Evolutionary conservation across 2,797 vertebrate species (phyloP).

Genomic region (Thamnophis elegans): DNA sequence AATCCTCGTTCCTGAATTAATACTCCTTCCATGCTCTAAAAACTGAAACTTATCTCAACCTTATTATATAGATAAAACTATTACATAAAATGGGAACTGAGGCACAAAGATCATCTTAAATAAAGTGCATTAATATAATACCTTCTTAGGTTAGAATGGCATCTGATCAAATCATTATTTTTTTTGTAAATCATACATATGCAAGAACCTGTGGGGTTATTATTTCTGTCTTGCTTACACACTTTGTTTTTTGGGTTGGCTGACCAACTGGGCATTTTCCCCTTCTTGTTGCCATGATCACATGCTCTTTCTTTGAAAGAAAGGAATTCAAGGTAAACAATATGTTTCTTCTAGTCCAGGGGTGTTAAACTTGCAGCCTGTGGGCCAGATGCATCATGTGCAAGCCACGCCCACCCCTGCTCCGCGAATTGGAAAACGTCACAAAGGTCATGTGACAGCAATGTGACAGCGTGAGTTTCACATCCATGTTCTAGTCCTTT

Average conservation of each 20-base stretch:
- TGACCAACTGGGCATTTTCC: not conserved
- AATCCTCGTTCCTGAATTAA: not conserved
- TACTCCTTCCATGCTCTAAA: not conserved
- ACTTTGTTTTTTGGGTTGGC: not conserved
- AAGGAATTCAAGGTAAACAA: not conserved
- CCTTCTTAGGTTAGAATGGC: not conserved
- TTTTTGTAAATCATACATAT: not conserved
- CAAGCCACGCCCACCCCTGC: too few species aligned
- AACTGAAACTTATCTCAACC: constrained; percentile 8
- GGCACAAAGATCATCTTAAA: not conserved
- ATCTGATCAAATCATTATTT: not conserved
- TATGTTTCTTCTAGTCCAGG: not conserved
- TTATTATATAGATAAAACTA: constrained; percentile 17
- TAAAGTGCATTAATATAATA: constrained; percentile 13
- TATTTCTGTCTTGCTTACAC: not conserved
- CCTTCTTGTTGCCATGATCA: not conserved
- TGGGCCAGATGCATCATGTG: too few species aligned
- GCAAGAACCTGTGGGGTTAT: not conserved
- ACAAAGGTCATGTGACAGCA: too few species aligned
- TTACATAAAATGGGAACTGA: not conserved
- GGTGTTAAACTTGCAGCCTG: rapidly evolving
- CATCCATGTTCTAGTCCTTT: not conserved
- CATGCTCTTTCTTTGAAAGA: not conserved
- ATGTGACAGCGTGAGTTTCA: too few species aligned
- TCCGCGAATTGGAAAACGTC: too few species aligned